Conservation (phyloP, 2,113 vertebrate species). For the Rynchops niger region DNA sequence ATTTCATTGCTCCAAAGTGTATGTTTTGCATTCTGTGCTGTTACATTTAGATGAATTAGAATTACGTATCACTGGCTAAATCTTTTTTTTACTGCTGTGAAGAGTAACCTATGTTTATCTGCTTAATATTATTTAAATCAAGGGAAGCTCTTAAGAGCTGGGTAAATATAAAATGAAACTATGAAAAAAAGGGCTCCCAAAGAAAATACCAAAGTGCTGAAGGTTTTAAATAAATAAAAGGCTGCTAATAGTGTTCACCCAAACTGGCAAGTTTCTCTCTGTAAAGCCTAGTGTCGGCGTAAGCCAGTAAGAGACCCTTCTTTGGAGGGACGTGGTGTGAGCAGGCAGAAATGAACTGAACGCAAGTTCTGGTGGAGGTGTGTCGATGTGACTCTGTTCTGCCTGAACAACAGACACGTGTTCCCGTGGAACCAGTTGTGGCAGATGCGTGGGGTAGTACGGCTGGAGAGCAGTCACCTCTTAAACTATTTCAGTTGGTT, state of each 20-base stretch:
- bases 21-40: neutral
- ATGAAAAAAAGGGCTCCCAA: neutral
- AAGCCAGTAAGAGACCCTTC: neutral
- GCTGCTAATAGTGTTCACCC: neutral
- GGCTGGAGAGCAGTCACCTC: neutral
- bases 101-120: neutral
- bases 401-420: fast-evolving
- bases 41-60: neutral
- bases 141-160: neutral
- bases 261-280: neutral
- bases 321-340: neutral
- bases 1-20: neutral
- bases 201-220: neutral
- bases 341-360: neutral
- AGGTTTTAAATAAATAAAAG: neutral
- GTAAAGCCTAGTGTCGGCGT: neutral
- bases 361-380: neutral
- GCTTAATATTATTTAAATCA: neutral
- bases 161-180: neutral
- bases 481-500: neutral
- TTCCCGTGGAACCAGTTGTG: neutral
- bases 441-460: neutral
- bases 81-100: neutral
- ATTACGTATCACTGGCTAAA: neutral
- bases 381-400: neutral